A percentile compares a stretch with the other conserved stretches of the same genome.
Conservation (phyloP, 2,113 vertebrate species). For the Sclerurus mexicanus region DNA sequence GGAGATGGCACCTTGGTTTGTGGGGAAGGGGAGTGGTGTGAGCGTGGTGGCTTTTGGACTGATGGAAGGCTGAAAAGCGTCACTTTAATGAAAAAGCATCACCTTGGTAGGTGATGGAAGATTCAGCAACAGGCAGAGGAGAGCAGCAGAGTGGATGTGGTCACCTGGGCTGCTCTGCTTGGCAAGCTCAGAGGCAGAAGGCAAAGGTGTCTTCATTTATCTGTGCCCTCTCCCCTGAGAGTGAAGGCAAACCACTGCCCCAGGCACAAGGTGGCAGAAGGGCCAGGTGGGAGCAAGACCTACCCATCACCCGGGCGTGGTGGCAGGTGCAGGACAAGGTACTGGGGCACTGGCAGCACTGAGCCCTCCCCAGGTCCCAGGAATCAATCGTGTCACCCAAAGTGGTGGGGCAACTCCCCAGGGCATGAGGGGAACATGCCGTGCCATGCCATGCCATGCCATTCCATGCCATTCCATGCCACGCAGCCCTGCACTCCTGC, state of each 20-base stretch:
- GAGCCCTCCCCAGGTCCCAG: neutral
- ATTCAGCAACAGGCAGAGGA: neutral
- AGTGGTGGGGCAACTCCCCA: neutral
- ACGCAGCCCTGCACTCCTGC: neutral
- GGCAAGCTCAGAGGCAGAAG: neutral
- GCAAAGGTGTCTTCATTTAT: neutral
- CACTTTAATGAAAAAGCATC: too few species aligned
- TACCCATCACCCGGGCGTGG: accelerated
- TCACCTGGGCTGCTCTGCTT: neutral
- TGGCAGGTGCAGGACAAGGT: neutral
- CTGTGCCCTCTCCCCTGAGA: neutral
- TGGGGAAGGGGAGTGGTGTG: neutral
- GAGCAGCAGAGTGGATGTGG: neutral
- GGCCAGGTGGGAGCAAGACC: accelerated
- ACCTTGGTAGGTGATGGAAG: accelerated
- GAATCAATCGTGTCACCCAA: accelerated
- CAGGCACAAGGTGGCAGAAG: neutral
- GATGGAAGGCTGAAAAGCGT: neutral
- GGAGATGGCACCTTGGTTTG: neutral
- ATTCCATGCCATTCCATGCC: accelerated
- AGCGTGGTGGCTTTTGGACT: neutral
- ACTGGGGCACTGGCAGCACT: neutral
- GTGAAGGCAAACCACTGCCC: neutral
- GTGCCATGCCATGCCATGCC: accelerated
- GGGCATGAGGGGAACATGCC: accelerated